Base-by-base conservation (phyloP, 2,888 invertebrate species). In the Stenodera caucasica region DNA sequence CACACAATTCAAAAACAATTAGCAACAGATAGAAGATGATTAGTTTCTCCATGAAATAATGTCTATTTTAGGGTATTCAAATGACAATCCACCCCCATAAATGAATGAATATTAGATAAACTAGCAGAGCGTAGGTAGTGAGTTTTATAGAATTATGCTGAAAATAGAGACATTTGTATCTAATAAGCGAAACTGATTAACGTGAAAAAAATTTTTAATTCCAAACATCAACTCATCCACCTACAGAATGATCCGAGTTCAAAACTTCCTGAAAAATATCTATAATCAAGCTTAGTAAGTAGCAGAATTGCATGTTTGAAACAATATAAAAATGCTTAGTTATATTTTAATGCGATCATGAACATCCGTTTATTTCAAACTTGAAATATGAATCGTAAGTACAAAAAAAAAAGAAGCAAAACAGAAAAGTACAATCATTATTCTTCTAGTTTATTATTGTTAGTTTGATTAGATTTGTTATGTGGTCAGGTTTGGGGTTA, bases 1-100 rank as follows among this genome's bases (percentile, higher is more conserved):
- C 21, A 45, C 1, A 45, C 45, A 9, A 45, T 45, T 45, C 45
- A 45, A 45, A 18, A 45, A 45, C 45, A 45, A 45, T 45, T 45
- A 40, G 11, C 5, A 23, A 23, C n/a, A 23, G 45, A 23, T 45
- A 9, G 26, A 26, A 45, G 45, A 12, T 18, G n/a, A 23, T 11
- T 26, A n/a, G 5, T 11, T 23, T 45, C 23, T 12, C 45, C 2
- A 23, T 45, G 12, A 4, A 2, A 5, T 26, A 26, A 4, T 26
- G 5, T 26, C 26, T 4, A 26, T 26, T 26, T 26, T 5, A 2
- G 5, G 5, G 5, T 26, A 26, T 26, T 26, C 26, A 26, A 26
- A 26, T 2, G 5, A 26, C 26, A 26, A 26, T n/a, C n/a, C n/a
- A n/a, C n/a, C n/a, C 26, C 26, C 7, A 7, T 3, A 5, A 26